Percentiles rank a stretch among this genome's conserved stretches.
phyloP scores from a whole-genome alignment of 1,140 invertebrate species.

The Polyergus mexicanus region DNA sequence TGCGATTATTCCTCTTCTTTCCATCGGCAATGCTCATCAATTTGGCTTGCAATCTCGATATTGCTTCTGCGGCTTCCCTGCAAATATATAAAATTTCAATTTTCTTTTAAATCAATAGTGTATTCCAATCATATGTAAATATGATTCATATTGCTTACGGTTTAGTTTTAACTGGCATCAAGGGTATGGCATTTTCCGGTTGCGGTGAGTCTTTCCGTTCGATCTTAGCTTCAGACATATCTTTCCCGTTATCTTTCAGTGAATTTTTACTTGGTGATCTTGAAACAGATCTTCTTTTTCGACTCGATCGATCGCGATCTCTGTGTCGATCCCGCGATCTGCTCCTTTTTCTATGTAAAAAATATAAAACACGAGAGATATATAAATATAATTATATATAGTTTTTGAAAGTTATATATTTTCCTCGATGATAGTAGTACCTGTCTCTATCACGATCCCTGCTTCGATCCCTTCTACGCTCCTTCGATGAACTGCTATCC shows the following conservation, averaged over 20 bases:
- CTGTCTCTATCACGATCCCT: conserved; percentile 86
- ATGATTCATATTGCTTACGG: conserved; percentile 78
- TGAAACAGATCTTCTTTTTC: conserved; percentile 82
- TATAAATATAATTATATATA: conserved; percentile 22
- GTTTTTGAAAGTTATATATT: conserved; percentile 8
- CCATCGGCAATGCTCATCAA: conserved; percentile 88
- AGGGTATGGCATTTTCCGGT: conserved; percentile 83
- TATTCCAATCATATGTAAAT: background rate
- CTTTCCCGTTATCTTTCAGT: conserved; percentile 82
- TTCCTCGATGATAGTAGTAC: conserved; percentile 71
- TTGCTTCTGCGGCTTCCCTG: conserved; percentile 86
- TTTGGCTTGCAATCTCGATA: conserved; percentile 88
- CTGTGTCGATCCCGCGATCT: conserved; percentile 86
- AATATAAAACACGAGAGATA: background rate
- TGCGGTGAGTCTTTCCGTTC: conserved; percentile 84
- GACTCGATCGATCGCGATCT: conserved; percentile 85
- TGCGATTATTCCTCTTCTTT: conserved; percentile 84
- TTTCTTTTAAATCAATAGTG: conserved; percentile 4
- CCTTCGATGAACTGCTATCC: conserved; percentile 83
- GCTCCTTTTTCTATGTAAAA: conserved; percentile 83
- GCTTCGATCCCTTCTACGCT: conserved; percentile 83
- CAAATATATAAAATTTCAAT: conserved; percentile 52
- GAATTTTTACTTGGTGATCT: conserved; percentile 83
- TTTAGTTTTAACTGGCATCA: conserved; percentile 84
- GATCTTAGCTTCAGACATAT: conserved; percentile 79